Conservation (phyloP, 2,113 vertebrate genomes). For the Ailurus styani region DNA sequence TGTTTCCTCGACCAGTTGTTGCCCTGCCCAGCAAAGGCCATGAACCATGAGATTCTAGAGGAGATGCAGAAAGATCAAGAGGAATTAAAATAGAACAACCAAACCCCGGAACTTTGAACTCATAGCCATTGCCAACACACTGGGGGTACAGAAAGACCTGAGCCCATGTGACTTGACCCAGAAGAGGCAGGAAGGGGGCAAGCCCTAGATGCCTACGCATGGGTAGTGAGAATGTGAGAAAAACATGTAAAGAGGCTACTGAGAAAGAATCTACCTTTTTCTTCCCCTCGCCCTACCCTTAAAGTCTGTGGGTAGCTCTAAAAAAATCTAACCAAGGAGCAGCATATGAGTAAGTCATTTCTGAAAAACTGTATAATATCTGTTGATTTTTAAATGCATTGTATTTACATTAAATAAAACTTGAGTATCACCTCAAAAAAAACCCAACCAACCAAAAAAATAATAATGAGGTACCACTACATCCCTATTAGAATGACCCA, state of each 20-base stretch:
- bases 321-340: neutral
- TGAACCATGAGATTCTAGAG: conserved; percentile 85
- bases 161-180: conserved; percentile 88
- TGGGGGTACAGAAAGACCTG: conserved; percentile 89
- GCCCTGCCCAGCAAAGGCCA: conserved; percentile 88
- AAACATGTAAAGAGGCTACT: fast-evolving
- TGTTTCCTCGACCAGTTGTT: conserved; percentile 84
- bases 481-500: neutral
- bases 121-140: conserved; percentile 86
- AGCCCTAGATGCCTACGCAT: conserved; percentile 84
- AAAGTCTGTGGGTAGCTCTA: neutral
- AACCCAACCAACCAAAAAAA: neutral
- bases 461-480: neutral
- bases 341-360: neutral
- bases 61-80: conserved; percentile 76
- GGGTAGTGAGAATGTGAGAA: conserved; percentile 74
- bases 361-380: neutral
- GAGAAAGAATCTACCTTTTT: neutral
- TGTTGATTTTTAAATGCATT: neutral
- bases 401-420: conserved; percentile 14
- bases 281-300: neutral
- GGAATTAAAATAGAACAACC: conserved; percentile 84
- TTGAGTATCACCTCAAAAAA: neutral
- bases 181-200: conserved; percentile 89
- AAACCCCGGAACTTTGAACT: conserved; percentile 95